Evolutionary conservation across 2,113 vertebrate genomes (phyloP).

Genomic region (Ursus arctos): DNA sequence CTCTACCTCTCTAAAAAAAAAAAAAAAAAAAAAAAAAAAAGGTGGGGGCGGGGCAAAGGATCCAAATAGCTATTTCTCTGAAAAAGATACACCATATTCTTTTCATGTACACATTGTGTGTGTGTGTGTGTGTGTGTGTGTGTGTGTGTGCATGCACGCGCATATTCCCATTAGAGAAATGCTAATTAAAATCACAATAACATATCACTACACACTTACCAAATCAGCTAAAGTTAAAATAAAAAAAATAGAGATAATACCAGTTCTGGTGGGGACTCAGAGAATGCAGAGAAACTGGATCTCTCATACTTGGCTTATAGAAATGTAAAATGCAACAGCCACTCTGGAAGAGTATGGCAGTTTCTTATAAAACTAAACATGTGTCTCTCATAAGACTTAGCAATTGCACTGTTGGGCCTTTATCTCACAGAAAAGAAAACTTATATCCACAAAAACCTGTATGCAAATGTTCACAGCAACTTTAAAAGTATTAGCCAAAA

Average conservation of each 20-base stretch:
- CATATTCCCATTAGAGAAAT: not conserved
- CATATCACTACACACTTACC: not conserved
- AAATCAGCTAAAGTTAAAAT: not conserved
- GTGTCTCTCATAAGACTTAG: not conserved
- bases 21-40: not conserved
- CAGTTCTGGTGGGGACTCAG: not conserved
- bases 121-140: not conserved
- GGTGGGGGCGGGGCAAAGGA: not conserved
- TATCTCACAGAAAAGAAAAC: not conserved
- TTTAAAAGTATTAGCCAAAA: not conserved
- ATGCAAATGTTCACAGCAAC: not conserved
- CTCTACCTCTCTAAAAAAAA: not conserved
- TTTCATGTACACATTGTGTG: not conserved
- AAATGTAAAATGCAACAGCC: not conserved
- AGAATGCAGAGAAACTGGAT: not conserved
- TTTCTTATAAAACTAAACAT: constrained; percentile 25
- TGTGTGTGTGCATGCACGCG: not conserved
- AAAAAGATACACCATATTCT: not conserved
- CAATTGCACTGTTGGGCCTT: not conserved
- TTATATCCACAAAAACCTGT: constrained; percentile 1
- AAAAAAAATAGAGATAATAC: not conserved
- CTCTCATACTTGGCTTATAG: not conserved
- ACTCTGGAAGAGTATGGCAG: not conserved
- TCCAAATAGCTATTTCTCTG: not conserved
- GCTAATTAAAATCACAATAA: constrained; percentile 43